Base-by-base conservation (phyloP, 2,888 invertebrate genomes). In the Alsophila aescularia region DNA sequence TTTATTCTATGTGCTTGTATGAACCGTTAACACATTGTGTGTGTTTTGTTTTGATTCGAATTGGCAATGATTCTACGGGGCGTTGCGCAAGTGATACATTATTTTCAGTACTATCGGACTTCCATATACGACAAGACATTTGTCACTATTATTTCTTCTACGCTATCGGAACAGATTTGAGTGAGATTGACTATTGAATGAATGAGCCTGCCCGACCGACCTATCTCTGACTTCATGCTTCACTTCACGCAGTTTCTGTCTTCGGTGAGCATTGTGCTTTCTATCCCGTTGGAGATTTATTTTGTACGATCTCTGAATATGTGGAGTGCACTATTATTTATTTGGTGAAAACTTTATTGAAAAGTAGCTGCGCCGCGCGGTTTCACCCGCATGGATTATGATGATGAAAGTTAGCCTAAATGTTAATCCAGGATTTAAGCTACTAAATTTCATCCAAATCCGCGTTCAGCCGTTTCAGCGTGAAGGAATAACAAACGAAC, bases 181-280 rank as follows among this genome's bases (percentile, higher is more conserved):
- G 54, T 60, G 65, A 49, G 60, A 60, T 63, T 60, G 60, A 60
- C 42, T 62, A 59, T 64, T 60, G 60, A 60, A 63, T 63, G 55
- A 58, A 64, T 57, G 63, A 67, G 65, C 64, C 61, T 60, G 54
- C 58, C 55, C 69, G 57, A 64, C 55, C 69, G 57, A 64, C 63
- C 70, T 81, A 82, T 80, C 81, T 75, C 71, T 67, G 70, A 62
- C 63, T 80, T 82, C 69, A 79, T 74, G 77, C 73, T 79, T 75
- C 73, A 66, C 66, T 79, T 67, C 67, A 65, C 71, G 49, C 66
- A 52, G 63, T 58, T 63, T 62, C 60, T 58, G 70, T 74, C 69
- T 74, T 67, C 69, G 63, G 42, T 66, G 71, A 69, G 68, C 74
- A 73, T 69, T 68, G 67, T 72, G 64, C 67, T 66, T 61, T 62